phyloP scores from a whole-genome alignment of 2,797 vertebrate genomes.

The Scolopax bukidnonensis region DNA sequence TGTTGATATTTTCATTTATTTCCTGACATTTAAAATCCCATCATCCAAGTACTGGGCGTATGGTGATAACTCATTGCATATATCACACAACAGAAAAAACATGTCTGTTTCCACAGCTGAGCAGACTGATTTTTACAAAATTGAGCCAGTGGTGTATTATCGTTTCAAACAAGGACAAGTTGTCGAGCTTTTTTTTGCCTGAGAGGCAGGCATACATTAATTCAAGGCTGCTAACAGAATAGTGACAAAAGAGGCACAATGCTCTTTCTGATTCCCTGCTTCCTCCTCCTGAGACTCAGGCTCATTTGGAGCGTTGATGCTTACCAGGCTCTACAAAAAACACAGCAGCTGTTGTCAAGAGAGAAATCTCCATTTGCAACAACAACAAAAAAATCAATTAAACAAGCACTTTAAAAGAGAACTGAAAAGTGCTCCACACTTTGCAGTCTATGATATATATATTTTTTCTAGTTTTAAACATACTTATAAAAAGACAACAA shows the following conservation, averaged over 20 bases:
- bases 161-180: constrained; percentile 50
- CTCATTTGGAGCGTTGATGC: constrained; percentile 51
- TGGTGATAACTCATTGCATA: constrained; percentile 22
- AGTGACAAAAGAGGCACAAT: constrained; percentile 56
- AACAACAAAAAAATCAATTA: constrained; percentile 59
- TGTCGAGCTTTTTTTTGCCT: constrained; percentile 2
- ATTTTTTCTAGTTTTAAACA: neutral
- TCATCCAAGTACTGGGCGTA: constrained; percentile 23
- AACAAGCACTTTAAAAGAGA: constrained; percentile 45
- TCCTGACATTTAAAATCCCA: constrained; percentile 69
- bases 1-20: constrained; percentile 69
- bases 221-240: constrained; percentile 37
- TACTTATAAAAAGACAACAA: neutral
- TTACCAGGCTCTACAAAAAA: constrained; percentile 45
- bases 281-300: constrained; percentile 55
- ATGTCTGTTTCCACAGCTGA: constrained; percentile 65
- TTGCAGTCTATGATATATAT: neutral
- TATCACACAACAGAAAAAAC: constrained; percentile 37
- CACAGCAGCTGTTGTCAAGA: constrained; percentile 42
- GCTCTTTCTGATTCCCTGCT: constrained; percentile 38
- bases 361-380: constrained; percentile 55
- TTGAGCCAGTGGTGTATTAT: constrained; percentile 40
- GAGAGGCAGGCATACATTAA: constrained; percentile 48
- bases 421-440: neutral
- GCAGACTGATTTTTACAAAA: constrained; percentile 58